These are phyloP conservation scores for Coilia nasus DNA, from an alignment of 2,797 vertebrate genomes.

Conservation along the genomic window DNA sequence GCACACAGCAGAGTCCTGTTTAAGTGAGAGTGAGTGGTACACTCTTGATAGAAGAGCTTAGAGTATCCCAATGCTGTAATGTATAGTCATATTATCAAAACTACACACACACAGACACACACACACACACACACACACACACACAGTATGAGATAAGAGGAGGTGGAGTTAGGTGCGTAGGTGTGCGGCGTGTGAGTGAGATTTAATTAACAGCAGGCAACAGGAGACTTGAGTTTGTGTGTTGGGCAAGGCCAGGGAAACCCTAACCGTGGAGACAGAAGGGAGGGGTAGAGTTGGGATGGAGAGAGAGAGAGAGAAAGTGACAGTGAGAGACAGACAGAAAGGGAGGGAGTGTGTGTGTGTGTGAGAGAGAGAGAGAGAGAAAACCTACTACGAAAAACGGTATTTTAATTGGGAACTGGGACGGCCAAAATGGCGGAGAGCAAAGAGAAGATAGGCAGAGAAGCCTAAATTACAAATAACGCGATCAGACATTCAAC, in stretches of 20 bases:
- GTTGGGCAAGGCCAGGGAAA: conserved; percentile 31
- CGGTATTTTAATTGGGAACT: too few relatives aligned
- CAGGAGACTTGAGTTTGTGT: conserved; percentile 45
- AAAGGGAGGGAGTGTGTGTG: neutral
- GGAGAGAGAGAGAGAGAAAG: too few relatives aligned
- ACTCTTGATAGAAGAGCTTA: too few relatives aligned
- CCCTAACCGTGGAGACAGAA: neutral
- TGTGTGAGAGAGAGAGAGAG: neutral
- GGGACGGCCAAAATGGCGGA: too few relatives aligned
- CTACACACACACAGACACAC: neutral
- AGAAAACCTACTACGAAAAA: too few relatives aligned
- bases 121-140: neutral
- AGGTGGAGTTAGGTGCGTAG: neutral
- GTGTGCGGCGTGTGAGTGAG: conserved; percentile 17
- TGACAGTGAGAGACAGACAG: neutral
- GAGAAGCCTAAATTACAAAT: too few relatives aligned
- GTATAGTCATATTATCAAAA: too few relatives aligned
- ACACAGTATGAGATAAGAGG: neutral
- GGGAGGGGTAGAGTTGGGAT: neutral
- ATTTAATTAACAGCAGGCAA: conserved; percentile 45
- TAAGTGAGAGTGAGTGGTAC: too few relatives aligned
- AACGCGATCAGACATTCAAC: too few relatives aligned
- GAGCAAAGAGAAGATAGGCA: too few relatives aligned
- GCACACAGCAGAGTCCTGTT: too few relatives aligned
- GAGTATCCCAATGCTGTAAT: too few relatives aligned